Evolutionary conservation across 2,113 vertebrate genomes (phyloP).

Genomic region (Herpetotheres cachinnans): DNA sequence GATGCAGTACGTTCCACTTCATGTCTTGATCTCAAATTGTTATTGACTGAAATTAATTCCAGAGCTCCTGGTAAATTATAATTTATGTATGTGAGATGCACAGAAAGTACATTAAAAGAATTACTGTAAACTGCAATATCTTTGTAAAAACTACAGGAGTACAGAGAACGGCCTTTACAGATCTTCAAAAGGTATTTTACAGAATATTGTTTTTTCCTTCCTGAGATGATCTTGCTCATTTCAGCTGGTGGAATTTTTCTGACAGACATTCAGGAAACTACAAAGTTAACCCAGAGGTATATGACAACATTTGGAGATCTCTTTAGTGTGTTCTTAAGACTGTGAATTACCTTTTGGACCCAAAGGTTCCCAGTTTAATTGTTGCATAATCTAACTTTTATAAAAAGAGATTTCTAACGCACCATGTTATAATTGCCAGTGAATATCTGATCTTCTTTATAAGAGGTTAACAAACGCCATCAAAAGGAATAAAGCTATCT

Average conservation of each 20-base stretch:
- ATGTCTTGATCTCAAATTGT: neutral
- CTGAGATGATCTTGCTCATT: neutral
- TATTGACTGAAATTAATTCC: neutral
- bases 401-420: neutral
- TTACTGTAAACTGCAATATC: neutral
- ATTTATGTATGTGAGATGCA: neutral
- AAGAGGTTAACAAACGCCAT: neutral
- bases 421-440: neutral
- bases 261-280: neutral
- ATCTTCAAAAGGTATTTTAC: neutral
- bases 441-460: neutral
- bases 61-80: neutral
- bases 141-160: neutral
- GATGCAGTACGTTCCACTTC: neutral
- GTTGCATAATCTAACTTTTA: neutral
- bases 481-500: neutral
- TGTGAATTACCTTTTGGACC: neutral
- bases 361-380: neutral
- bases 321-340: neutral
- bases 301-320: neutral
- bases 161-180: neutral
- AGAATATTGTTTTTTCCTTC: neutral
- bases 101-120: neutral
- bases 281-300: neutral
- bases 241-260: neutral